Evolutionary conservation across 1,140 invertebrate species (phyloP).

Genomic region (Brachionus asplanchnoidis): DNA sequence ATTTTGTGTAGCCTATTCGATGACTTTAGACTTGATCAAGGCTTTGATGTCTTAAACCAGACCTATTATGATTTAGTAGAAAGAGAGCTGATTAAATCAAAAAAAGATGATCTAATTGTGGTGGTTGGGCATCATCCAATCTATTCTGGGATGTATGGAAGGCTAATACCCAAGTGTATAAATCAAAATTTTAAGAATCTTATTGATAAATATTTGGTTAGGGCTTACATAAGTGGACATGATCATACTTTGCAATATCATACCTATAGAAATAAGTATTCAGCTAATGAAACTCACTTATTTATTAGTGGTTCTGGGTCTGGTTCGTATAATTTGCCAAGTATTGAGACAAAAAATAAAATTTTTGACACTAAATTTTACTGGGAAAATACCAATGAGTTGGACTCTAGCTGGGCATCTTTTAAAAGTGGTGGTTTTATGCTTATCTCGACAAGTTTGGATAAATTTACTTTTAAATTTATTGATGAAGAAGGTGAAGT

Average conservation of each 20-base stretch:
- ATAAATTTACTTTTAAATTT: not conserved
- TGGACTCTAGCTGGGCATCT: not conserved
- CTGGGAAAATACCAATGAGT: not conserved
- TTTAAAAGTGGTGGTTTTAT: not conserved
- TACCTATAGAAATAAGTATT: not conserved
- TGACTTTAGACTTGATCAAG: not conserved
- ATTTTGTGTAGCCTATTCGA: not conserved
- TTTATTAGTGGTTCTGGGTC: not conserved
- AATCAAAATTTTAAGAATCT: not conserved
- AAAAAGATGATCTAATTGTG: not conserved
- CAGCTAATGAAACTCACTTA: not conserved
- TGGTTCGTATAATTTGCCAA: not conserved
- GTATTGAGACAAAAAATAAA: not conserved
- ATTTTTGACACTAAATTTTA: not conserved
- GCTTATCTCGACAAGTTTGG: not conserved
- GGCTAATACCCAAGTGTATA: not conserved
- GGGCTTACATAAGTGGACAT: not conserved
- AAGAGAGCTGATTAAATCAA: not conserved
- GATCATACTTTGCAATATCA: constrained; percentile 23
- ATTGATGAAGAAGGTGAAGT: not conserved
- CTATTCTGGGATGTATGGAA: not conserved
- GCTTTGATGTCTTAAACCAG: not conserved
- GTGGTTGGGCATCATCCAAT: not conserved
- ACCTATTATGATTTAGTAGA: not conserved
- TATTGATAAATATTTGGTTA: not conserved